Conservation (phyloP, 2,797 vertebrate genomes). For the Falco berigora region DNA sequence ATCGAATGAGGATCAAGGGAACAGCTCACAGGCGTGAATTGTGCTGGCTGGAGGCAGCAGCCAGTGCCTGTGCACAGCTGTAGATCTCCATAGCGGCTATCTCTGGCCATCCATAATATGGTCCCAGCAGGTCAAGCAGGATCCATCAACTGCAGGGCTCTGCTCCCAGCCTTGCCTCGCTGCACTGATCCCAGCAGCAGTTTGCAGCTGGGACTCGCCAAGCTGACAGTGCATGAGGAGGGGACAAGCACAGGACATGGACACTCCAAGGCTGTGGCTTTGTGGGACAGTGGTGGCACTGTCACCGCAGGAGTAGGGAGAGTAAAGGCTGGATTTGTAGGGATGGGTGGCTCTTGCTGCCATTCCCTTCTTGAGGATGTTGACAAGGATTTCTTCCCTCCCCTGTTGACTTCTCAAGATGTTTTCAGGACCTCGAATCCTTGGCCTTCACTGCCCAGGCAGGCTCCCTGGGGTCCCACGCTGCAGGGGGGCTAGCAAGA, state of each 20-base stretch:
- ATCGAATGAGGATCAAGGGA: not conserved
- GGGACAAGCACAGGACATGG: not conserved
- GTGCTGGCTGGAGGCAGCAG: not conserved
- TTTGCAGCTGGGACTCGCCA: not conserved
- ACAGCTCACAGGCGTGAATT: not conserved
- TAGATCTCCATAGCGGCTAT: not conserved
- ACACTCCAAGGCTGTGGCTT: rapidly evolving
- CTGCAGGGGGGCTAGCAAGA: not conserved
- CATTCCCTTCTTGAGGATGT: not conserved
- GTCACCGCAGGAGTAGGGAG: rapidly evolving
- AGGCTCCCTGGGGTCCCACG: not conserved
- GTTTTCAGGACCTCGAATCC: not conserved
- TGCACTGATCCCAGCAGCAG: not conserved
- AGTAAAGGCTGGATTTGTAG: not conserved
- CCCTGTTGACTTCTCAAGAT: too few relatives aligned
- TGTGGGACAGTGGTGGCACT: rapidly evolving
- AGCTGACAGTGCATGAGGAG: not conserved
- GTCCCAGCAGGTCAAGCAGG: not conserved
- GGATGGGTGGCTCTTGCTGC: not conserved
- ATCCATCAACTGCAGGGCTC: not conserved
- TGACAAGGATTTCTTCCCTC: not conserved
- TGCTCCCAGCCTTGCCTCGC: not conserved
- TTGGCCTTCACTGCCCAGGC: rapidly evolving
- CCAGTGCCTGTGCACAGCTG: not conserved
- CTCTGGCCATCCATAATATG: too few relatives aligned